A percentile compares a stretch with the other conserved stretches of the same genome.
Conservation (phyloP, 2,113 vertebrate genomes). For the Lampris incognitus region DNA sequence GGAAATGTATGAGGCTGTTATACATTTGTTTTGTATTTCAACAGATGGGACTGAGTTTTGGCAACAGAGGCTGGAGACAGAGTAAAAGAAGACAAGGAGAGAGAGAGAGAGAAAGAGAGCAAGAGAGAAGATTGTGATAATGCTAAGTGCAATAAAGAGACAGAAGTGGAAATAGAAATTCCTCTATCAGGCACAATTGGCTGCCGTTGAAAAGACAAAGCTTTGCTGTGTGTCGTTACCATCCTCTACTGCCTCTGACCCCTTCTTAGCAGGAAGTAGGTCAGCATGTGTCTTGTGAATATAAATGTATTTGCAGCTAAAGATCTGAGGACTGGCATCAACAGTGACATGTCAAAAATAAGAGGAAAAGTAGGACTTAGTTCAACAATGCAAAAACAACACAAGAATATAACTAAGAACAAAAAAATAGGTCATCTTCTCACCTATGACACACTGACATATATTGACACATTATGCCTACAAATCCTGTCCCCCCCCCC, state of each 20-base stretch:
- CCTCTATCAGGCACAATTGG: conserved; percentile 49
- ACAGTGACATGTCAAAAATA: too few species aligned
- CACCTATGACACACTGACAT: too few species aligned
- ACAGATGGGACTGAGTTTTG: not conserved
- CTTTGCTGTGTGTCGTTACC: conserved; percentile 55
- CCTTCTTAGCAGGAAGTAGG: conserved; percentile 64
- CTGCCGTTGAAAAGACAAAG: conserved; percentile 43
- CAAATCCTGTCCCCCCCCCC: too few species aligned
- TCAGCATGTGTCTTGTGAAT: conserved; percentile 34
- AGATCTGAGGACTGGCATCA: too few species aligned
- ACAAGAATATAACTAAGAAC: too few species aligned
- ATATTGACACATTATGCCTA: too few species aligned
- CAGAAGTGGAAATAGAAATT: not conserved
- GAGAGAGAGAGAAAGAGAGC: conserved; percentile 30
- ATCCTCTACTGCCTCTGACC: conserved; percentile 45
- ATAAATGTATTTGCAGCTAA: not conserved
- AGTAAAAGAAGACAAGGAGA: conserved; percentile 23
- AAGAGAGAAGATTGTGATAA: conserved; percentile 24
- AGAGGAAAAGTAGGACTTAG: too few species aligned
- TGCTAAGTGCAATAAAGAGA: not conserved
- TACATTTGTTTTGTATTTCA: too few species aligned
- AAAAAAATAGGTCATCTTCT: too few species aligned
- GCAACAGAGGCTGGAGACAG: conserved; percentile 13
- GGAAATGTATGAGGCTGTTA: too few species aligned
- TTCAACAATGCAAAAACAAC: too few species aligned